phyloP scores from a whole-genome alignment of 2,113 vertebrate species.

The Phocoena sinus region DNA sequence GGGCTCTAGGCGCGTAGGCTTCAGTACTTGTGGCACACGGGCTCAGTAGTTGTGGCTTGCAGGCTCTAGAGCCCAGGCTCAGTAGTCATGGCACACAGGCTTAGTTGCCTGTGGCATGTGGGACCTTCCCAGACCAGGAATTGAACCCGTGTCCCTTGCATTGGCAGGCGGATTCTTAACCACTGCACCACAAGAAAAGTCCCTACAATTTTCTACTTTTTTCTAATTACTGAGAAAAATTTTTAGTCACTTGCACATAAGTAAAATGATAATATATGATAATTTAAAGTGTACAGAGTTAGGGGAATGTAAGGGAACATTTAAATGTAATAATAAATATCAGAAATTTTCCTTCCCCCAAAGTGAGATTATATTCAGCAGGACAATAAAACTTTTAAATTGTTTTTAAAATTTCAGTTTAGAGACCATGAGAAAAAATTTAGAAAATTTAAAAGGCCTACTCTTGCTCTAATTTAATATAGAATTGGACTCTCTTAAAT shows the following conservation, averaged over 20 bases:
- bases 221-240: not conserved
- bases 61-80: too few relatives aligned
- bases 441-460: not conserved
- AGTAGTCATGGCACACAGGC: too few relatives aligned
- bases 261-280: not conserved
- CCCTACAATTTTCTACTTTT: not conserved
- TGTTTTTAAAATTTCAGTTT: not conserved
- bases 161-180: too few relatives aligned
- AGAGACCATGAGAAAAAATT: not conserved
- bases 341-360: not conserved
- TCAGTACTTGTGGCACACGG: too few relatives aligned
- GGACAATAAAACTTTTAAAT: not conserved
- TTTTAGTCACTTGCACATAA: not conserved
- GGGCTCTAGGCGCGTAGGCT: too few relatives aligned
- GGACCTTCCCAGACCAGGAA: too few relatives aligned
- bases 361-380: not conserved
- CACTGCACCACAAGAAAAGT: too few relatives aligned
- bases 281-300: not conserved
- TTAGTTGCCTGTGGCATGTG: too few relatives aligned
- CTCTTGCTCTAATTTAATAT: conserved; percentile 3
- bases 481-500: not conserved
- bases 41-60: too few relatives aligned
- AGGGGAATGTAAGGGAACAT: not conserved
- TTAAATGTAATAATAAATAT: conserved; percentile 20
- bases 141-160: too few relatives aligned